Percentiles rank a stretch among this genome's conserved stretches.
These are phyloP conservation scores for Gallirallus australis DNA, from an alignment of 2,797 vertebrate genomes.

Conservation along the genomic window DNA sequence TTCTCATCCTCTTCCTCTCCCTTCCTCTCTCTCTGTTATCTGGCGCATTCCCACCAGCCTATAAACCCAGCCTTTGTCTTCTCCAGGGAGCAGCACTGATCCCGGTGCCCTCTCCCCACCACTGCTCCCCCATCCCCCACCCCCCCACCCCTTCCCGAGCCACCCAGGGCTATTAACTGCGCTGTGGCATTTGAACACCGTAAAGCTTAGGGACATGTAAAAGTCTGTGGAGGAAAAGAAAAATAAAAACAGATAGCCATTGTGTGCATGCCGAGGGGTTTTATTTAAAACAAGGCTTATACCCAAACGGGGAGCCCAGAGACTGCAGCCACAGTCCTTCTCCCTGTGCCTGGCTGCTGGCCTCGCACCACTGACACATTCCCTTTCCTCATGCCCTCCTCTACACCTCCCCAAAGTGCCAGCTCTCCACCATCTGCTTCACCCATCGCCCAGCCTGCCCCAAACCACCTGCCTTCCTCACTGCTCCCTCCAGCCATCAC, in stretches of 20 bases:
- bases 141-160: rapidly evolving
- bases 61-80: slow-evolving; percentile 21
- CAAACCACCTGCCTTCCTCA: neutral
- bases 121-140: neutral
- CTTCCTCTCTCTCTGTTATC: neutral
- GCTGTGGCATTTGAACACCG: neutral
- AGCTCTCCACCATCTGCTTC: neutral
- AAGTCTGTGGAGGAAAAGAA: neutral
- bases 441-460: rapidly evolving
- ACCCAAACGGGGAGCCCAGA: neutral
- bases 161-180: neutral
- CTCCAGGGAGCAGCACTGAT: neutral
- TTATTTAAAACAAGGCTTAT: neutral
- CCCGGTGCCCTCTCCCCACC: neutral
- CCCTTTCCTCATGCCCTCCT: neutral
- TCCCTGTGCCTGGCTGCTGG: neutral
- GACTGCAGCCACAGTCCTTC: neutral
- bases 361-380: rapidly evolving
- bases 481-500: neutral
- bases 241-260: rapidly evolving
- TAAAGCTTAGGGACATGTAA: neutral
- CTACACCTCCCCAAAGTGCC: neutral
- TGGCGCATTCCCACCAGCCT: neutral
- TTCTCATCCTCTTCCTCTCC: neutral
- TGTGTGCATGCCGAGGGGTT: rapidly evolving